Evolutionary conservation across 2,797 vertebrate species (phyloP).

Genomic region (Enteromius unitaeniatus): DNA sequence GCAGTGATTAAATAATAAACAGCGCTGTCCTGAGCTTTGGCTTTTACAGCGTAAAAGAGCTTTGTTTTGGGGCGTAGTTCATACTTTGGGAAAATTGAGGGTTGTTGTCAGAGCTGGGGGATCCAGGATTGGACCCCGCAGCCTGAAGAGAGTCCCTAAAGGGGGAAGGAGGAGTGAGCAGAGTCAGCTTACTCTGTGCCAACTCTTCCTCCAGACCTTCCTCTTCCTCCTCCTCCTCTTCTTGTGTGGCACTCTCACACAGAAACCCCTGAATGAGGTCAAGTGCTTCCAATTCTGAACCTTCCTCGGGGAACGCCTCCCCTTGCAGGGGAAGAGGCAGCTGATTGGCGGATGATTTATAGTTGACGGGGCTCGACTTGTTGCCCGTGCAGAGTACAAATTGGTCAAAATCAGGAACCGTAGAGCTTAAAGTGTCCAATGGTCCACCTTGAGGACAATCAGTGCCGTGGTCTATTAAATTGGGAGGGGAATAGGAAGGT

Average conservation of each 20-base stretch:
- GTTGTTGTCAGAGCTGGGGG: constrained; percentile 74
- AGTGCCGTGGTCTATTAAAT: constrained; percentile 73
- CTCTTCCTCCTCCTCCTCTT: constrained; percentile 68
- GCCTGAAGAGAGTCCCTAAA: constrained; percentile 95
- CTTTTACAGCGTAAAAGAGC: constrained; percentile 95
- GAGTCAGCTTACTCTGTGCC: constrained; percentile 81
- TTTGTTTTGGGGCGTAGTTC: constrained; percentile 81
- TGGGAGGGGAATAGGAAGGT: constrained; percentile 79
- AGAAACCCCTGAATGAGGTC: constrained; percentile 90
- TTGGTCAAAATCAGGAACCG: constrained; percentile 76
- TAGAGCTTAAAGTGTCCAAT: constrained; percentile 82
- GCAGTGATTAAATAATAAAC: constrained; percentile 12
- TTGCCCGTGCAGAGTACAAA: constrained; percentile 72
- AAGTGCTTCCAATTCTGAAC: constrained; percentile 83
- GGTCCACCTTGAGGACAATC: constrained; percentile 83
- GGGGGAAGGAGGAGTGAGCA: constrained; percentile 93
- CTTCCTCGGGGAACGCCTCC: constrained; percentile 71
- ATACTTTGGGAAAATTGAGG: constrained; percentile 44
- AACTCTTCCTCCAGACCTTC: constrained; percentile 73
- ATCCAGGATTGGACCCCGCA: constrained; percentile 85
- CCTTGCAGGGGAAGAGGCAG: constrained; percentile 77
- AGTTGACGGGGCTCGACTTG: constrained; percentile 69
- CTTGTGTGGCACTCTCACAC: constrained; percentile 84
- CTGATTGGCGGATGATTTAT: constrained; percentile 72
- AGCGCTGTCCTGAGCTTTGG: constrained; percentile 51